Evolutionary conservation across 2,113 vertebrate genomes (phyloP).

Genomic region (Phylloscopus trochiloides): DNA sequence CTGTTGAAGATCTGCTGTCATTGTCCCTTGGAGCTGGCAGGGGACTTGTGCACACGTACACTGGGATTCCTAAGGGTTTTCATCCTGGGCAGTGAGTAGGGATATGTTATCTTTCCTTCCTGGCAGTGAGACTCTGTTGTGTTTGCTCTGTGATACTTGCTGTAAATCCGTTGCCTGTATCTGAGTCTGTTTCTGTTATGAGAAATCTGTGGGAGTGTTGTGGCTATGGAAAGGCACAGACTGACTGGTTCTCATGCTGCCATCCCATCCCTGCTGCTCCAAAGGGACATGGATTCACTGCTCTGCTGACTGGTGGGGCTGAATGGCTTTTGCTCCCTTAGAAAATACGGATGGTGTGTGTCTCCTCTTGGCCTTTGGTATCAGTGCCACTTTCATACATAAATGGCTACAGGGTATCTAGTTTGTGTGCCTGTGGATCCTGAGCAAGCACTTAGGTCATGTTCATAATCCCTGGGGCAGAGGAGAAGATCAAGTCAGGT

Average conservation of each 20-base stretch:
- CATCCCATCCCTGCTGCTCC: background rate
- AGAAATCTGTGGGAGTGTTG: background rate
- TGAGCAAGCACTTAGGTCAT: background rate
- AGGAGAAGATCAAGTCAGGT: slow-evolving; percentile 40
- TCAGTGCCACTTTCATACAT: background rate
- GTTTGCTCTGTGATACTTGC: background rate
- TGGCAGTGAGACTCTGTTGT: background rate
- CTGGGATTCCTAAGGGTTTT: background rate
- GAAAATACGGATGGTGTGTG: background rate
- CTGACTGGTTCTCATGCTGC: background rate
- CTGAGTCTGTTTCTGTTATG: background rate
- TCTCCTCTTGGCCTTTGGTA: background rate
- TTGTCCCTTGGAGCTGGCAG: background rate
- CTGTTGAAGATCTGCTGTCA: background rate
- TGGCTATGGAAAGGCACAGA: background rate
- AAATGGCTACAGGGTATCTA: background rate
- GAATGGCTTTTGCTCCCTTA: background rate
- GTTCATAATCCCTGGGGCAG: background rate
- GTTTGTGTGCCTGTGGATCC: background rate
- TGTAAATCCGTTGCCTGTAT: background rate
- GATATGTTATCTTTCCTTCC: background rate
- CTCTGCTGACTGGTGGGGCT: background rate
- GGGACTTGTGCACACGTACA: background rate
- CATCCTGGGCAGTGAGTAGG: background rate
- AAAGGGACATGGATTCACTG: background rate